Percentiles rank a stretch among this genome's conserved stretches.
These are phyloP conservation scores for Charina bottae DNA, from an alignment of 2,113 vertebrate genomes.

Conservation along the genomic window DNA sequence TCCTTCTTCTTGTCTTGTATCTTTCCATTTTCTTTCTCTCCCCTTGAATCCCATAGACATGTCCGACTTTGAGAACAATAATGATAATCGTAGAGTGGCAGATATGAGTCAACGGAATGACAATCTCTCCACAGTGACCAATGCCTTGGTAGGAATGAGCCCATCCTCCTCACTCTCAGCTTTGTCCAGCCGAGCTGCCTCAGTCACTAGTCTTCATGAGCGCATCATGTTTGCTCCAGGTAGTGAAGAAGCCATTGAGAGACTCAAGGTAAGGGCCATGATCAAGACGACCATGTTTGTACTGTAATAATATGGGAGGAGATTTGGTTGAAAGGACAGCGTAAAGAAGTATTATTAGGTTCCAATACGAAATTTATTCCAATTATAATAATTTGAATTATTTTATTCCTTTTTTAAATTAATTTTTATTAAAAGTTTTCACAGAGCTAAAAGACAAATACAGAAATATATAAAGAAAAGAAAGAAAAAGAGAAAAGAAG, in stretches of 20 bases:
- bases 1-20: conserved; percentile 59
- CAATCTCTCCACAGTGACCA: conserved; percentile 98
- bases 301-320: not conserved
- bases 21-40: conserved; percentile 52
- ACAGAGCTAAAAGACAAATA: no score
- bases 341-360: not conserved
- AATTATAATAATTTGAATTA: not conserved
- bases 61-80: conserved; percentile 88
- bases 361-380: not conserved
- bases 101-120: conserved; percentile 84
- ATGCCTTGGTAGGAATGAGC: conserved; percentile 94
- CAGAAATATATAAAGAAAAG: not conserved
- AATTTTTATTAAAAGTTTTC: no score
- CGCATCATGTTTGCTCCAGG: conserved; percentile 95
- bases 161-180: conserved; percentile 93
- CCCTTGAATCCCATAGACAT: conserved; percentile 74
- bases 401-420: not conserved
- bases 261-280: conserved; percentile 85
- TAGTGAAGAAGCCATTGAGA: conserved; percentile 94
- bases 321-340: not conserved
- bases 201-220: conserved; percentile 92
- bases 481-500: not conserved
- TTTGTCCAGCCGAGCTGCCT: conserved; percentile 92
- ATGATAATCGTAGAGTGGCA: conserved; percentile 76
- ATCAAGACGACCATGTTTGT: not conserved